Evolutionary conservation across 1,140 invertebrate genomes (phyloP).

Genomic region (Megalonaias nervosa): DNA sequence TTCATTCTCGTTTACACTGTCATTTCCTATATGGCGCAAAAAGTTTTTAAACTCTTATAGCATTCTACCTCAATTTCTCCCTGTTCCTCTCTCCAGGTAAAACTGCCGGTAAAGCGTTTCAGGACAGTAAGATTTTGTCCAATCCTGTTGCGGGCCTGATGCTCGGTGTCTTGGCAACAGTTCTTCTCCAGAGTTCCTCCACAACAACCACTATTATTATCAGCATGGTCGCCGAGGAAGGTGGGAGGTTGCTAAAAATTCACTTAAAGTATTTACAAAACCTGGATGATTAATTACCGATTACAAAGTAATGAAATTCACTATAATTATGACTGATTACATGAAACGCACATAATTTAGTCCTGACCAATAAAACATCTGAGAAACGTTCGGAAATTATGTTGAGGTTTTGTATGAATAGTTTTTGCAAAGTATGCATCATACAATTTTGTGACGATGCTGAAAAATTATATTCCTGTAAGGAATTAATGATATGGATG

Average conservation of each 20-base stretch:
- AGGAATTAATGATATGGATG: too few relatives aligned
- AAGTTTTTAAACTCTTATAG: neutral
- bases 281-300: neutral
- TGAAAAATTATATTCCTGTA: too few relatives aligned
- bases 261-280: neutral
- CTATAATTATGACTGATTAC: neutral
- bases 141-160: slow-evolving; percentile 77
- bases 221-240: slow-evolving; percentile 75
- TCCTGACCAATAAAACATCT: too few relatives aligned
- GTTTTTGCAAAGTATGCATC: too few relatives aligned
- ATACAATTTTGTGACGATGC: too few relatives aligned
- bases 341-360: neutral
- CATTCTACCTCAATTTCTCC: neutral
- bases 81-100: slow-evolving; percentile 31
- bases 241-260: slow-evolving; percentile 66
- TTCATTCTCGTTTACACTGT: neutral
- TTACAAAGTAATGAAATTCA: neutral
- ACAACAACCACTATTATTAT: slow-evolving; percentile 78
- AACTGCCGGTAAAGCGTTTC: slow-evolving; percentile 71
- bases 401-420: too few relatives aligned
- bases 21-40: neutral
- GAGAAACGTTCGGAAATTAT: too few relatives aligned
- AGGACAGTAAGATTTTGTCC: slow-evolving; percentile 71
- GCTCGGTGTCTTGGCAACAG: slow-evolving; percentile 78
- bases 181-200: slow-evolving; percentile 77